phyloP scores from a whole-genome alignment of 2,113 vertebrate species.

The Felis catus region DNA sequence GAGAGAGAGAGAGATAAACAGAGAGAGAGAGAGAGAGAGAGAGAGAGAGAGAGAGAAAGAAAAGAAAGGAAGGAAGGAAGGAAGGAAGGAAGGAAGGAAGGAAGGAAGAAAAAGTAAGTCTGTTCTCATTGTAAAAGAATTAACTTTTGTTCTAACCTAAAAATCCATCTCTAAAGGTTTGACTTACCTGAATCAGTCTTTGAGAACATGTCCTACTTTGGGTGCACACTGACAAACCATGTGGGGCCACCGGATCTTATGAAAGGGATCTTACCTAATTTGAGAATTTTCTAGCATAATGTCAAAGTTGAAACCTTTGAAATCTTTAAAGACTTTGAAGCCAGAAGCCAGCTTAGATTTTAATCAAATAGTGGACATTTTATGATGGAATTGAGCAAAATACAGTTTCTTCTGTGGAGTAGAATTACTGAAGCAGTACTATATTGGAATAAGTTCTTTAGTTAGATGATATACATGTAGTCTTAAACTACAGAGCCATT shows the following conservation, averaged over 20 bases:
- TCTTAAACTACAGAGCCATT: neutral
- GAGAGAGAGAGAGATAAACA: neutral
- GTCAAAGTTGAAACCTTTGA: neutral
- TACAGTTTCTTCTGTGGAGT: neutral
- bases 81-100: neutral
- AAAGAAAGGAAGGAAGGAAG: neutral
- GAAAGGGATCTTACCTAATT: neutral
- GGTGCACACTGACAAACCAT: neutral
- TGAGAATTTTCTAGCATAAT: neutral
- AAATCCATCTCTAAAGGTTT: neutral
- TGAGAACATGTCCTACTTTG: neutral
- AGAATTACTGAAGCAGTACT: neutral
- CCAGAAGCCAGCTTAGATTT: conserved; percentile 37
- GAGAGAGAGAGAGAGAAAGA: too few relatives aligned
- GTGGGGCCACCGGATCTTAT: neutral
- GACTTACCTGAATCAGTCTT: neutral
- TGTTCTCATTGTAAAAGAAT: neutral
- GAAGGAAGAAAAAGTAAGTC: neutral
- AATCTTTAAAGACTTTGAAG: neutral
- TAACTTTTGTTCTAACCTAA: neutral
- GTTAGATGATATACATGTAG: neutral
- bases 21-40: rapidly evolving
- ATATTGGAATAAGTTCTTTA: neutral
- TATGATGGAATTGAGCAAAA: neutral
- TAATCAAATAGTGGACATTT: conserved; percentile 2